A percentile compares a stretch with the other conserved stretches of the same genome.
These are phyloP conservation scores for Hystrix cristata DNA, from an alignment of 2,113 vertebrate species.

Conservation along the genomic window DNA sequence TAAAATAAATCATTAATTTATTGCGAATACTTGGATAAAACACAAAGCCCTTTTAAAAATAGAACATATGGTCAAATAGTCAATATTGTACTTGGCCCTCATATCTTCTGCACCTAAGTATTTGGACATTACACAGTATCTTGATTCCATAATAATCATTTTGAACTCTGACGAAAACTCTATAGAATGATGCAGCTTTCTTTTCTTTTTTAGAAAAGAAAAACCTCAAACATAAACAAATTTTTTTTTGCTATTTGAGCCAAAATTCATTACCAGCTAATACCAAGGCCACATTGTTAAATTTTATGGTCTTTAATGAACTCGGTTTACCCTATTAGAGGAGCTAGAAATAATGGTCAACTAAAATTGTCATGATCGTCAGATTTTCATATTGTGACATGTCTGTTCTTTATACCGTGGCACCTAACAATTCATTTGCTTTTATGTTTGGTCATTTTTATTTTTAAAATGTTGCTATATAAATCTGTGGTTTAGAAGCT, in stretches of 20 bases:
- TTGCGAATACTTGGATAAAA: constrained; percentile 58
- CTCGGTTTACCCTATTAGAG: constrained; percentile 72
- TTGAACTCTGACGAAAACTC: constrained; percentile 87
- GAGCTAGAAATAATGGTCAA: constrained; percentile 72
- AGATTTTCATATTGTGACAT: constrained; percentile 85
- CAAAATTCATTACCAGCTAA: constrained; percentile 58
- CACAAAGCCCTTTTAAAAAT: constrained; percentile 71
- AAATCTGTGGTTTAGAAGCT: constrained; percentile 64
- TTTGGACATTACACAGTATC: constrained; percentile 83
- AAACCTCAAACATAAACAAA: constrained; percentile 34
- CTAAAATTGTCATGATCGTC: constrained; percentile 80
- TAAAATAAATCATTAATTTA: constrained; percentile 64
- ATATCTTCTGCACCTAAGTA: constrained; percentile 88
- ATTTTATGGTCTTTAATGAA: constrained; percentile 63
- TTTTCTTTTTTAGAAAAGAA: constrained; percentile 70
- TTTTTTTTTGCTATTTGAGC: constrained; percentile 71
- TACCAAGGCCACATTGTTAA: constrained; percentile 18
- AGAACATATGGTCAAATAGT: constrained; percentile 87
- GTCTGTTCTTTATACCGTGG: constrained; percentile 82
- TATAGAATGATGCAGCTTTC: constrained; percentile 74
- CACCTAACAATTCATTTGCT: constrained; percentile 85
- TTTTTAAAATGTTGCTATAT: constrained; percentile 78
- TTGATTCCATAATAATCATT: constrained; percentile 78
- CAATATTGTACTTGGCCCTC: constrained; percentile 93
- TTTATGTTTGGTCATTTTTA: constrained; percentile 85